Base-by-base conservation (phyloP, 2,797 vertebrate genomes). In the Rhynchonycteris naso region DNA sequence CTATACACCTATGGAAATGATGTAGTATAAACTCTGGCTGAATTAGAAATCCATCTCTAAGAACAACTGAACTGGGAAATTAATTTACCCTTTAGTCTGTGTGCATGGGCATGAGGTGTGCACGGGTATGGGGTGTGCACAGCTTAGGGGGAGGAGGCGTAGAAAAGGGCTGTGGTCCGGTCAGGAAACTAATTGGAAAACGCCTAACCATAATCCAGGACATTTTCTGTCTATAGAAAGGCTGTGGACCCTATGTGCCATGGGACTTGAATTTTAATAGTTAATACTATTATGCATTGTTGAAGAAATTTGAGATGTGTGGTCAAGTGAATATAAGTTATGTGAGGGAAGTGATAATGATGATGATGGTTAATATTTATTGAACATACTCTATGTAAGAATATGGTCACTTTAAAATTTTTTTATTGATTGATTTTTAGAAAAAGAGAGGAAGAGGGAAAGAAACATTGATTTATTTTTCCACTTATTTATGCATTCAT, bases 41-140 rank as follows among this genome's bases (percentile, higher is more conserved):
- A 38, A 66, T 88, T 81, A 79, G 59, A 95, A 81, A 79, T 65
- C 16, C 24, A 26, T 38, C 63, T 96, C 59, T 72, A 47, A 74
- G 78, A 30, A 47, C 68, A 50, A 63, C 7, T 28, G 21, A 81
- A 52, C 30, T 18, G 16, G 65, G 75, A 87, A 78, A 75, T 79
- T 18, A 85, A 63, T 75, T 54, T n/a, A 21, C 11, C 28, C 35
- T 74, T 69, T 76, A n/a, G 47, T 22, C 5, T 1, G 0, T 82
- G 65, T 50, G 6, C 26, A 22, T 66, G 66, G 13, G 4, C 15
- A 14, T 58, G 50, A 74, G 28, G 1, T 80, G 1, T 65, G 58
- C 8, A 4, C 63, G 35, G 13, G 4, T 12, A 18, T 56, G 50
- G 69, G 30, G 1, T 81, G 1, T 65, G 59, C 8, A 4, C 63